A percentile compares a stretch with the other conserved stretches of the same genome.
Evolutionary conservation across 2,888 invertebrate genomes (phyloP).

Genomic region (Seira sanloemensis): DNA sequence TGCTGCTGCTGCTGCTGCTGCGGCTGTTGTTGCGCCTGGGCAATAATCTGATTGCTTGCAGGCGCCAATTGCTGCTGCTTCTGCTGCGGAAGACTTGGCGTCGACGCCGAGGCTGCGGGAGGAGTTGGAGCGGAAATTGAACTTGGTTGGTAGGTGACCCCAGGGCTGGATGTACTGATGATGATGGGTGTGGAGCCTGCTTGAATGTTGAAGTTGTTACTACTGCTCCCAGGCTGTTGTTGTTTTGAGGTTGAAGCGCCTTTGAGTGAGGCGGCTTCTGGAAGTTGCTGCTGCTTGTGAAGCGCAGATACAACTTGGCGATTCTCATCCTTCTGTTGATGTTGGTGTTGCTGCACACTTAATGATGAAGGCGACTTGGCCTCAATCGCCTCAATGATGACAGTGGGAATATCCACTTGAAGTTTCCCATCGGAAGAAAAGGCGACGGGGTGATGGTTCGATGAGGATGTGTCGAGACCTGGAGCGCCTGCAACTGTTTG

Average conservation of each 20-base stretch:
- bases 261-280: constrained; percentile 41
- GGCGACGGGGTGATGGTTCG: constrained; percentile 56
- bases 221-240: constrained; percentile 19
- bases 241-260: background rate
- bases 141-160: constrained; percentile 22
- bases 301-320: background rate
- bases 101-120: constrained; percentile 26
- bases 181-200: constrained; percentile 29
- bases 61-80: background rate
- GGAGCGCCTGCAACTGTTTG: background rate
- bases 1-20: background rate
- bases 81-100: background rate
- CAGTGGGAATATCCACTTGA: constrained; percentile 59
- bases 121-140: constrained; percentile 35
- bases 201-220: constrained; percentile 16
- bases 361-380: constrained; percentile 52
- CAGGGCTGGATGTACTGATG: constrained; percentile 5
- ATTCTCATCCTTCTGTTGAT: constrained; percentile 29
- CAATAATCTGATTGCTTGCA: background rate
- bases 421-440: constrained; percentile 60
- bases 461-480: constrained; percentile 46
- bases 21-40: background rate
- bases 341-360: background rate
- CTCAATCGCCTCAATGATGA: constrained; percentile 58
- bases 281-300: constrained; percentile 31